Conservation (phyloP, 2,888 invertebrate genomes). For the Zygogramma bicolorata region DNA sequence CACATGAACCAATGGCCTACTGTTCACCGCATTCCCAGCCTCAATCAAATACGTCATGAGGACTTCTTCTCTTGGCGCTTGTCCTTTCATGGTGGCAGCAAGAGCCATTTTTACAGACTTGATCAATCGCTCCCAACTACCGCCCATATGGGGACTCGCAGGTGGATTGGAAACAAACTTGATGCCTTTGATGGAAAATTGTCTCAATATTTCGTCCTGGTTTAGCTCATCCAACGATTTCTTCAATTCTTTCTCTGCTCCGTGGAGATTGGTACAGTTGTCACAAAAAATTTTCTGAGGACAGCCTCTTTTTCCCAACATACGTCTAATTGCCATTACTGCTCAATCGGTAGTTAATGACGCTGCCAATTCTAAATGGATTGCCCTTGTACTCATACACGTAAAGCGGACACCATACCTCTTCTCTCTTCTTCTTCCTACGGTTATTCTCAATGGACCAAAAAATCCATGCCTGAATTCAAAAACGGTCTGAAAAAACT, state of each 20-base stretch:
- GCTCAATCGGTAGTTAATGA: neutral
- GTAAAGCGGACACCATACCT: neutral
- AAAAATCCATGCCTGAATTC: neutral
- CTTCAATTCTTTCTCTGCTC: neutral
- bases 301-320: neutral
- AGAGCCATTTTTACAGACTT: neutral
- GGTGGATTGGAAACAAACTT: neutral
- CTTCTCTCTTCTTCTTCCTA: neutral
- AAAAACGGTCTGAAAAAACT: neutral
- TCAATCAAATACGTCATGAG: neutral
- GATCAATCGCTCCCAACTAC: neutral
- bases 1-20: no score
- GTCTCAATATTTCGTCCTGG: neutral
- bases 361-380: neutral
- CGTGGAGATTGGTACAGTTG: neutral
- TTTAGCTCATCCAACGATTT: neutral
- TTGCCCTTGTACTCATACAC: neutral
- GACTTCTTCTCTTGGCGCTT: neutral
- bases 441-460: neutral
- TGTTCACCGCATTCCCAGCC: no score
- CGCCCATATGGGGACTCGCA: neutral
- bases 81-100: neutral
- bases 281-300: neutral
- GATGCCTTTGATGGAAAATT: neutral
- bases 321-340: neutral